These are phyloP conservation scores for Drosophila paracracens DNA, from an alignment of 2,888 invertebrate genomes.

Conservation along the genomic window DNA sequence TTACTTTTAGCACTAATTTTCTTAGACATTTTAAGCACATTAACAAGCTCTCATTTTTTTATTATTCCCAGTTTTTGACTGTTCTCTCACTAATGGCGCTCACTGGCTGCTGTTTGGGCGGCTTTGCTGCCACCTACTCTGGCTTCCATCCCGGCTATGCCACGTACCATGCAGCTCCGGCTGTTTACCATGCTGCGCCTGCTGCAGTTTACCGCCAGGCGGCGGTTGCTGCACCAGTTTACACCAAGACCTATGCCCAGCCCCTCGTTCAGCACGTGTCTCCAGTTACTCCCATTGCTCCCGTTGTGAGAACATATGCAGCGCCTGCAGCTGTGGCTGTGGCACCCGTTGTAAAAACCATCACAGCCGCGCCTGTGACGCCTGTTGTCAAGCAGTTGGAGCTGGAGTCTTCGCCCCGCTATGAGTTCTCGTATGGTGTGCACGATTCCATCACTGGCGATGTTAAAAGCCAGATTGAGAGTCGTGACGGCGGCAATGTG, in stretches of 20 bases:
- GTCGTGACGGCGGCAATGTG: conserved; percentile 86
- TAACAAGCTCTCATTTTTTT: background rate
- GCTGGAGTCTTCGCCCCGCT: conserved; percentile 79
- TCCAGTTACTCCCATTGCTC: conserved; percentile 41
- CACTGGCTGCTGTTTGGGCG: conserved; percentile 61
- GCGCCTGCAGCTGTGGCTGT: conserved; percentile 30
- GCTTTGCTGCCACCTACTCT: conserved; percentile 76
- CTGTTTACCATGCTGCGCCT: conserved; percentile 53
- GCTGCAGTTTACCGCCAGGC: conserved; percentile 47
- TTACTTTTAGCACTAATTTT: background rate
- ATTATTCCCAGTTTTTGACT: conserved; percentile 62
- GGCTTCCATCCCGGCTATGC: conserved; percentile 74
- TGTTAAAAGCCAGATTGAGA: conserved; percentile 86
- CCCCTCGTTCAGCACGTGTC: conserved; percentile 54
- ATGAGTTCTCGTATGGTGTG: conserved; percentile 86
- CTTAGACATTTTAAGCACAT: background rate
- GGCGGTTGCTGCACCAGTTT: conserved; percentile 32
- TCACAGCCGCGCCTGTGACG: conserved; percentile 38
- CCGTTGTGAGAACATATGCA: conserved; percentile 36
- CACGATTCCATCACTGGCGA: conserved; percentile 86
- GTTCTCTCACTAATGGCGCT: conserved; percentile 72
- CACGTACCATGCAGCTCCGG: conserved; percentile 67
- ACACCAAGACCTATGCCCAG: conserved; percentile 57
- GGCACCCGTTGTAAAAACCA: conserved; percentile 42
- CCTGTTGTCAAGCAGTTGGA: conserved; percentile 74